Base-by-base conservation (phyloP, 2,797 vertebrate species). In the Sebastes elongatus region DNA sequence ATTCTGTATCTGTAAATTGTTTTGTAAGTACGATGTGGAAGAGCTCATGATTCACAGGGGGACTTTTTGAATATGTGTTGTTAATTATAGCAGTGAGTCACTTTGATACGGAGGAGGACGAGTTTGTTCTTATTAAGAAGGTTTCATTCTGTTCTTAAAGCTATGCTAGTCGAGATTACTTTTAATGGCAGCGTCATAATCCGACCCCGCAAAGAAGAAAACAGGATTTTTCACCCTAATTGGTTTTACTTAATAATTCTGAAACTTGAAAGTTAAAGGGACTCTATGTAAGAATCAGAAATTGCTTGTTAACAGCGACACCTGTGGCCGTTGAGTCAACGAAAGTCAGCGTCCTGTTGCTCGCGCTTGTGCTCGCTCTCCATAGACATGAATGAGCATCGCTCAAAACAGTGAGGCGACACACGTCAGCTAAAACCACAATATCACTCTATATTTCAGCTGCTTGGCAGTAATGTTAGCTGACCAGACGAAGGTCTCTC, bases 11-110 rank as follows among this genome's bases (percentile, higher is more conserved):
- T 38, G 18, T 16, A 68, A 49, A 67, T 27, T 57, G 8, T 61
- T 55, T 69, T 20, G 1, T 38, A 33, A 77, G 28, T 75, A 57
- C 72, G 35, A 88, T 27, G 59, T 83, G 53, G 32, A 82, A 73
- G 57, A 77, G 66, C 14, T 6, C 9, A 38, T 85, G 80, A 93
- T 75, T 88, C 79, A 76, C 22, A 18, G 3, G 59, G 27, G n/a
- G 42, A n/a, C 61, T 61, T 7, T 68, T 35, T 82, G 66, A 85
- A 83, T 85, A 78, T 82, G 72, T 38, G 35, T 38, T 85, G 71
- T 81, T 90, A 90, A 86, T 90, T 69, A 86, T 22, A 76, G 75
- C 55, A 76, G 30, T 78, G 78, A 91, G 80, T 86, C 78, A 87
- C 55, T 71, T 33, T 59, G 5, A 32, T 60, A 65, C 14, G 62